Conservation (phyloP, 2,888 invertebrate species). For the Helobdella robusta region DNA sequence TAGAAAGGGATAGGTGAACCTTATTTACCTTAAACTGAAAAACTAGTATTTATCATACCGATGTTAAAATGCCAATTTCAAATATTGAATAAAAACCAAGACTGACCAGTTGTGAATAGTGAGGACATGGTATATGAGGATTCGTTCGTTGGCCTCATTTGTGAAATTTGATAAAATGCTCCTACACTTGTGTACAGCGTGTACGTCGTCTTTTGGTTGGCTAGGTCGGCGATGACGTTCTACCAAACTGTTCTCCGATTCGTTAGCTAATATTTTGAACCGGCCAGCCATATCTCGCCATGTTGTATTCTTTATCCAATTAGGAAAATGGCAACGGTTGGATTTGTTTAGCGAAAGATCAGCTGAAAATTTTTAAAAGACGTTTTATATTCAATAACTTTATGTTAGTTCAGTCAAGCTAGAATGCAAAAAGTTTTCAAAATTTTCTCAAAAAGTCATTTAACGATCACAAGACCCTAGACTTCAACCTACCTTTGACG, state of each 20-base stretch:
- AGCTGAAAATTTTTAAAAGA: background rate
- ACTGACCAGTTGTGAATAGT: too few species aligned
- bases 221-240: background rate
- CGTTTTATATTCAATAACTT: background rate
- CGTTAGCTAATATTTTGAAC: background rate
- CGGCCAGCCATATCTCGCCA: conserved; percentile 28
- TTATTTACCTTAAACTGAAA: too few species aligned
- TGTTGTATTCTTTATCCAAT: conserved; percentile 26
- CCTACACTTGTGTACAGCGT: conserved; percentile 12
- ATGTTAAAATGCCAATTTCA: too few species aligned
- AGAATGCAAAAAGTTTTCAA: background rate
- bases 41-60: too few species aligned
- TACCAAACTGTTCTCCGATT: background rate
- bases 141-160: conserved; percentile 4
- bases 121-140: too few species aligned
- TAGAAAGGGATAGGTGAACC: too few species aligned
- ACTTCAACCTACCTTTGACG: conserved; percentile 59
- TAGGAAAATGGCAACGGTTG: conserved; percentile 26
- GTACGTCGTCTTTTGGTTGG: conserved; percentile 13
- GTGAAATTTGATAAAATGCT: conserved; percentile 1
- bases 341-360: background rate
- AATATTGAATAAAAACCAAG: too few species aligned
- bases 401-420: background rate
- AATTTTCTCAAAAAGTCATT: background rate
- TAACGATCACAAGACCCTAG: too few species aligned